These are phyloP conservation scores for Trichonephila clavata DNA, from an alignment of 1,140 invertebrate genomes.

Conservation along the genomic window DNA sequence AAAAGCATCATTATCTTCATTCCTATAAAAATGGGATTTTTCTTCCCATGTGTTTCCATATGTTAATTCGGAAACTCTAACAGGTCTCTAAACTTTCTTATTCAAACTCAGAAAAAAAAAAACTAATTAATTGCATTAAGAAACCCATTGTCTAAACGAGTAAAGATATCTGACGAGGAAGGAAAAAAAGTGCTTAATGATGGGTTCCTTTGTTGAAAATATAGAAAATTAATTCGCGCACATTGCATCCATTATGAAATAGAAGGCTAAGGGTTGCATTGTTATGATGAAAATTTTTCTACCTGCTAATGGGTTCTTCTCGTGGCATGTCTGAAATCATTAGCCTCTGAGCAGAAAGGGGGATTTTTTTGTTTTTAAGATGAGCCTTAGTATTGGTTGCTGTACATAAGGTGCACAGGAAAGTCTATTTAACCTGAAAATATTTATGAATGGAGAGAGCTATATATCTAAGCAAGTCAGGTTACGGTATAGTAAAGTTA, in stretches of 20 bases:
- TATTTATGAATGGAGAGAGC: too few species aligned
- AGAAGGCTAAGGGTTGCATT: background rate
- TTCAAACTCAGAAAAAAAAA: background rate
- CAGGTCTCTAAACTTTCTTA: background rate
- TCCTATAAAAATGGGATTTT: background rate
- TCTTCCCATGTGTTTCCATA: background rate
- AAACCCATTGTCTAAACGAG: background rate
- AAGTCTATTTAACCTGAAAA: too few species aligned
- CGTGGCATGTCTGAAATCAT: background rate
- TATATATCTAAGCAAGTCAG: too few species aligned
- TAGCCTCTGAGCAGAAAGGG: background rate
- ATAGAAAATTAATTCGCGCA: background rate
- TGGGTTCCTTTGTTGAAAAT: background rate
- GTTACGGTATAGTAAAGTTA: too few species aligned
- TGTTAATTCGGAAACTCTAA: background rate
- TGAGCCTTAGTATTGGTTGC: too few species aligned
- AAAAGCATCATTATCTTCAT: background rate
- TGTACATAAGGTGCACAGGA: too few species aligned
- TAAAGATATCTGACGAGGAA: background rate
- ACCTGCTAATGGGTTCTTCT: background rate
- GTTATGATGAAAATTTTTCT: background rate
- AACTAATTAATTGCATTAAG: background rate
- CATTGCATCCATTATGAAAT: background rate
- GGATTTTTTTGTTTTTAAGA: too few species aligned
- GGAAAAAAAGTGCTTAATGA: background rate